Evolutionary conservation across 92 coral and sea anemone genomes (phyloP).

Genomic region (Montipora capitata): DNA sequence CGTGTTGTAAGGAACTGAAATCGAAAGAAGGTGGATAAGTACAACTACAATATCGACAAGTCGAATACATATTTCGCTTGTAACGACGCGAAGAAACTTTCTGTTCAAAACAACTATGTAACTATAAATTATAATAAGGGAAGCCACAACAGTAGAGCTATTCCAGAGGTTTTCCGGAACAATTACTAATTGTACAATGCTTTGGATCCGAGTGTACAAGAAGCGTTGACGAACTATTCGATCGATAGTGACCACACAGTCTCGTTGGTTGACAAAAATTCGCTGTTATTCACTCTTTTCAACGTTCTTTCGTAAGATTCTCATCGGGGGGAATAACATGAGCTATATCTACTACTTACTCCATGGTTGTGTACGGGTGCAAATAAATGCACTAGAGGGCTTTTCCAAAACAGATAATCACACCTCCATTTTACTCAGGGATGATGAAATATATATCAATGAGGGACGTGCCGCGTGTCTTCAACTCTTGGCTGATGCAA

Average conservation of each 20-base stretch:
- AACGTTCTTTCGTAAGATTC: background rate
- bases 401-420: conserved; percentile 53
- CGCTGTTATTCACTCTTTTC: too few species aligned
- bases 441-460: conserved; percentile 85
- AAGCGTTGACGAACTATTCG: too few species aligned
- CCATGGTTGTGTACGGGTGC: conserved; percentile 92
- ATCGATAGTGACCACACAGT: too few species aligned
- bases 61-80: background rate
- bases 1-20: conserved; percentile 69
- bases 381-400: conserved; percentile 69
- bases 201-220: too few species aligned
- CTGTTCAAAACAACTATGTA: too few species aligned
- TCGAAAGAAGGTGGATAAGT: conserved; percentile 24
- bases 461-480: conserved; percentile 84
- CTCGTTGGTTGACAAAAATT: too few species aligned
- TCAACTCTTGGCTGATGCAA: conserved; percentile 97
- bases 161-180: too few species aligned
- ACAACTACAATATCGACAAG: background rate
- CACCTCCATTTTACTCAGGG: conserved; percentile 89
- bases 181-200: too few species aligned
- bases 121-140: too few species aligned
- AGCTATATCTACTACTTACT: conserved; percentile 71
- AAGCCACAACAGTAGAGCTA: too few species aligned
- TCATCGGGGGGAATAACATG: background rate
- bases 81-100: background rate